A percentile compares a stretch with the other conserved stretches of the same genome.
These are phyloP conservation scores for Clepsis dumicolana DNA, from an alignment of 2,888 invertebrate genomes.

Conservation along the genomic window DNA sequence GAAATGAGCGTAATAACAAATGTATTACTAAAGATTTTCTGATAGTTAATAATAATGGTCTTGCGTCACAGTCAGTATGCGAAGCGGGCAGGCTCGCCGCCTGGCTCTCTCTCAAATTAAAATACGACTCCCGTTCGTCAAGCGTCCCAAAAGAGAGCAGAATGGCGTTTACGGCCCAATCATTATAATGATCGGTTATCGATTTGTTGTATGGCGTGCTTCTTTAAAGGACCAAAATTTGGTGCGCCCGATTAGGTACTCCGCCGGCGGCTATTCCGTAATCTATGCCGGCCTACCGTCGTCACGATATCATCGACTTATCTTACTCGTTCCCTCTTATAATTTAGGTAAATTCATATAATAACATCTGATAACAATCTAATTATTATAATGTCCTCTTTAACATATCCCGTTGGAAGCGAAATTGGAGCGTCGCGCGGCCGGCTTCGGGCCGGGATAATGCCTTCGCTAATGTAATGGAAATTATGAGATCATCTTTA, in stretches of 20 bases:
- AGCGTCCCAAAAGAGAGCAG: slow-evolving; percentile 70
- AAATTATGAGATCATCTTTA: slow-evolving; percentile 80
- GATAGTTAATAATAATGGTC: not conserved
- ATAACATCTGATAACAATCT: slow-evolving; percentile 85
- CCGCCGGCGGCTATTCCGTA: slow-evolving; percentile 74
- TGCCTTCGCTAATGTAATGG: slow-evolving; percentile 78
- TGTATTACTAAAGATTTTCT: not conserved
- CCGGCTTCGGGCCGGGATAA: slow-evolving; percentile 72
- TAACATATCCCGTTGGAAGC: slow-evolving; percentile 81
- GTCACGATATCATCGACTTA: slow-evolving; percentile 81
- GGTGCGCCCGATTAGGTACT: slow-evolving; percentile 71
- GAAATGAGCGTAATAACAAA: not conserved
- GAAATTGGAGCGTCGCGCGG: slow-evolving; percentile 73
- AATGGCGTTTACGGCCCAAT: slow-evolving; percentile 80
- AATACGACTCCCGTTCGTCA: slow-evolving; percentile 80
- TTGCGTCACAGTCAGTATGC: slow-evolving; percentile 8
- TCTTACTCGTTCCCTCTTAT: slow-evolving; percentile 79
- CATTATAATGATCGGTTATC: slow-evolving; percentile 85
- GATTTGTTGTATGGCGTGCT: slow-evolving; percentile 81
- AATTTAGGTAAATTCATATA: slow-evolving; percentile 84
- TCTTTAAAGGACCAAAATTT: slow-evolving; percentile 80
- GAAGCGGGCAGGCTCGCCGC: slow-evolving; percentile 16
- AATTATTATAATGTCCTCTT: slow-evolving; percentile 85
- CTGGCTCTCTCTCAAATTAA: slow-evolving; percentile 57
- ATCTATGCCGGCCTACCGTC: slow-evolving; percentile 78